These are phyloP conservation scores for Dallia pectoralis DNA, from an alignment of 2,797 vertebrate genomes.

Conservation along the genomic window DNA sequence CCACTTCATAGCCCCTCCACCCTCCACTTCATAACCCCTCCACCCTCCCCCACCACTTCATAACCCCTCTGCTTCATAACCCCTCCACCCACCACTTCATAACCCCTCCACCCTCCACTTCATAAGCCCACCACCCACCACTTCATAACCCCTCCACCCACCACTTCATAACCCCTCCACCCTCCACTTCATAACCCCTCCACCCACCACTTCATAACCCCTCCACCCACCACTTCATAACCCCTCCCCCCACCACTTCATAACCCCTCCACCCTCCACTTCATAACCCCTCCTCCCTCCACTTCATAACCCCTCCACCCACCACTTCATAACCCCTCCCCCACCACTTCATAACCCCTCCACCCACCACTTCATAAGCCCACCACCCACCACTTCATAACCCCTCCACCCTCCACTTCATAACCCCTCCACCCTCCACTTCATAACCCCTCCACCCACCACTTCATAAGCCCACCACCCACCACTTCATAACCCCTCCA, in stretches of 20 bases:
- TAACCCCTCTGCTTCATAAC: neutral
- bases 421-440: neutral
- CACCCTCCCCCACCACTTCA: neutral
- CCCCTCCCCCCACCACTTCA: neutral
- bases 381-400: neutral
- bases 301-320: neutral
- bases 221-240: neutral
- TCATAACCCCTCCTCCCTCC: neutral
- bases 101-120: neutral
- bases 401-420: neutral
- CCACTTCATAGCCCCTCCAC: slow-evolving; percentile 9
- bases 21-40: neutral
- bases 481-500: neutral
- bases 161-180: neutral
- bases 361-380: neutral
- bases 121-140: neutral
- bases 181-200: slow-evolving; percentile 13
- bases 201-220: neutral
- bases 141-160: slow-evolving; percentile 5
- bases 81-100: neutral
- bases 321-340: too few relatives aligned
- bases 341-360: neutral
- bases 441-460: neutral
- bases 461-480: too few relatives aligned
- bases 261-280: neutral